Base-by-base conservation (phyloP, 1,140 invertebrate species). In the Zaprionus lachaisei region DNA sequence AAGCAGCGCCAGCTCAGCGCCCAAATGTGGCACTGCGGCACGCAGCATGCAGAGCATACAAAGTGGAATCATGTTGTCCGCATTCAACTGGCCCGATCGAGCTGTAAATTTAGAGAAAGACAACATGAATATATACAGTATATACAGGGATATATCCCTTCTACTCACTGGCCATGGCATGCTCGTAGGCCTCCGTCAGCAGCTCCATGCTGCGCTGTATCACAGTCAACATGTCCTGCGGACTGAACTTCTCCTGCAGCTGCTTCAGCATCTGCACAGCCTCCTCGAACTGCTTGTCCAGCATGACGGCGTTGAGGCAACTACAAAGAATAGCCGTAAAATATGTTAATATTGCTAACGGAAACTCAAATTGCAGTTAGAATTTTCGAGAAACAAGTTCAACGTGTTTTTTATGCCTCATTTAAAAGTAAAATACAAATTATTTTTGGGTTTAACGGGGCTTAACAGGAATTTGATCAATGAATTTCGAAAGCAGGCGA, bases 181-280 rank as follows among this genome's bases (percentile, higher is more conserved):
- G 85, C 62, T 90, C 89, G 44, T 92, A 83, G 31, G 92, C 91
- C 60, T 92, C 86, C 6, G 87, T 87, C 24, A 92, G 89, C 64
- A 83, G 75, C 76, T 92, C 78, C 65, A 91, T 92, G 67, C 91
- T 89, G 38, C 83, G 75, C 78, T 92, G 87, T 82, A 93, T 93
- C 78, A 92, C 87, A 81, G 81, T 85, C 65, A 93, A 78, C 92
- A 93, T 93, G 61, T 84, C 85, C 67, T 91, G 85, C 37, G 92
- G 92, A 68, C 91, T 92, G 57, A 91, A 92, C 61, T 93, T 92
- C 71, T 93, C 87, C 68, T 91, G 83, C 54, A 93, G 76, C 63
- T 92, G 83, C 64, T 92, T 91, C 5, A 93, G 60, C 5, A 64
- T 83, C 68, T 82, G 79, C 20, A 93, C 83, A 4, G 92, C 90